Base-by-base conservation (phyloP, 2,888 invertebrate species). In the Drosophila putrida region DNA sequence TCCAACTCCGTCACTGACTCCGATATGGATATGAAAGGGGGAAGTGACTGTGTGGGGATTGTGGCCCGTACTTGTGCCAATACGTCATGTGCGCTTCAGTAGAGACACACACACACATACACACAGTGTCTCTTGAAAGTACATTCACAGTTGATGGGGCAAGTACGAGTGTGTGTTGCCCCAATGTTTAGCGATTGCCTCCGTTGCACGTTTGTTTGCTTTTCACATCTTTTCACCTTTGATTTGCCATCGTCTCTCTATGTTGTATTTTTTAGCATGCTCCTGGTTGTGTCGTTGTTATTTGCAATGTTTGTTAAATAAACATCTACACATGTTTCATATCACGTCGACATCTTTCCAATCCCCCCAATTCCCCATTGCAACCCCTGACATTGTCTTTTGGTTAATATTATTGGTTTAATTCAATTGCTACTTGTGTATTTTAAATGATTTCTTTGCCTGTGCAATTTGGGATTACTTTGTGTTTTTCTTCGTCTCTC, bases 401-500 rank as follows among this genome's bases (percentile, higher is more conserved):
- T 63, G 54, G 59, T 49, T 74, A 51, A 73, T 79, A 77, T 80
- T 80, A 80, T 86, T 80, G 86, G 73, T 58, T 78, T 74, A 74
- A 75, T 82, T 88, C 83, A 80, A 86, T 80, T 82, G 89, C 69
- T 72, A 65, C 71, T 88, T 82, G 74, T 64, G 70, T 72, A 76
- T 77, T 77, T 62, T 66, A 79, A 85, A 74, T 71, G 78, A 50
- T 80, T 76, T 61, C 49, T 68, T 54, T 62, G 36, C 39, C 63
- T 43, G 10, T 31, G 10, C 46, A 47, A 49, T 61, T 71, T 70
- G 59, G 58, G 68, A 69, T 76, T 84, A 71, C 69, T 77, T 85
- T 75, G 53, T 58, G 50, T 69, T 20, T 20, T 1, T 1, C 20
- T 2, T 20, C 20, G 50, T 69, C 31, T 20, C 28, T n/a, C 6